These are phyloP conservation scores for Neosilurus mollespiculum DNA, from an alignment of 2,797 vertebrate genomes.

Conservation along the genomic window DNA sequence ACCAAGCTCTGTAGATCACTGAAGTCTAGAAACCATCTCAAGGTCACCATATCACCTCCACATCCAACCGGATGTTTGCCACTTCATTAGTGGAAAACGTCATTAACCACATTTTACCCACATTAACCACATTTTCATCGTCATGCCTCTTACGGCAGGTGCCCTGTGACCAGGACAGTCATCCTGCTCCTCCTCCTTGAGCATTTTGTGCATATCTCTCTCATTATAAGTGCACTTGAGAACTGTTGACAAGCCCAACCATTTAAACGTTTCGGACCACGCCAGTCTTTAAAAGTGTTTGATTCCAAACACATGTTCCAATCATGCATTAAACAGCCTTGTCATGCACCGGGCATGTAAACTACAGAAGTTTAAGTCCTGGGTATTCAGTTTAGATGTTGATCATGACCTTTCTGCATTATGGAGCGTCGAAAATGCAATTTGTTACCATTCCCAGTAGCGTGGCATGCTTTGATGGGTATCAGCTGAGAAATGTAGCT, in stretches of 20 bases:
- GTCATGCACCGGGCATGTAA: slow-evolving; percentile 26
- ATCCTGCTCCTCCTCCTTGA: slow-evolving; percentile 36
- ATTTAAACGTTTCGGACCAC: slow-evolving; percentile 63
- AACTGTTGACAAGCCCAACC: slow-evolving; percentile 65
- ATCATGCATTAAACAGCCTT: slow-evolving; percentile 23
- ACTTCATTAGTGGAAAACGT: slow-evolving; percentile 30
- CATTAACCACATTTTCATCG: slow-evolving; percentile 58
- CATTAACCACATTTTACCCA: slow-evolving; percentile 44
- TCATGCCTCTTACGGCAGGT: slow-evolving; percentile 57
- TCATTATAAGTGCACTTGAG: slow-evolving; percentile 51
- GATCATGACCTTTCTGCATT: slow-evolving; percentile 56
- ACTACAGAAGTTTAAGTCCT: slow-evolving; percentile 34
- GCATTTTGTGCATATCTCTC: slow-evolving; percentile 61
- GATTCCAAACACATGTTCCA: slow-evolving; percentile 14
- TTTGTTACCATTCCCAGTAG: slow-evolving; percentile 60
- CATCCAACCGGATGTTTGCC: slow-evolving; percentile 56
- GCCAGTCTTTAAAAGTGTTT: slow-evolving; percentile 18
- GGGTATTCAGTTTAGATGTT: slow-evolving; percentile 45
- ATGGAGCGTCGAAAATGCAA: slow-evolving; percentile 60
- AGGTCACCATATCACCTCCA: slow-evolving; percentile 65
- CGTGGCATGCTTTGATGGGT: slow-evolving; percentile 72
- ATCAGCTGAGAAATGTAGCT: slow-evolving; percentile 67
- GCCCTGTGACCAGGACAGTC: slow-evolving; percentile 60
- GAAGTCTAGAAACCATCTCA: slow-evolving; percentile 58
- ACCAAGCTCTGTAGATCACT: slow-evolving; percentile 40